Evolutionary conservation across 1,140 invertebrate species (phyloP).

Genomic region (Heliconius hermathena): DNA sequence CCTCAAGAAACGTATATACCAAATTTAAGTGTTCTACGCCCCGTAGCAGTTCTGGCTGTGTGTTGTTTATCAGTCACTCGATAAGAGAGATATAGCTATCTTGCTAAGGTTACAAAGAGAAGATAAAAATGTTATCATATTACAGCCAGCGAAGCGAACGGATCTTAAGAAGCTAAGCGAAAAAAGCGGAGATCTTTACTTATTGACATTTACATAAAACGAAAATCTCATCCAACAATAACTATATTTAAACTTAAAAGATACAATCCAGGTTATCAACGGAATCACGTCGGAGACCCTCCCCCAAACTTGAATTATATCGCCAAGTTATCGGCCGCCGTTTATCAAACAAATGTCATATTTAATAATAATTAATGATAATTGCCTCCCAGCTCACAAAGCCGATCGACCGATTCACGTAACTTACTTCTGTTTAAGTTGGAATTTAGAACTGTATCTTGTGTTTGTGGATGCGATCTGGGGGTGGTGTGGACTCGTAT

Average conservation of each 20-base stretch:
- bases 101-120: too few species aligned
- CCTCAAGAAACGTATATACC: too few species aligned
- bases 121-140: neutral
- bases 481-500: slow-evolving; percentile 45
- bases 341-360: slow-evolving; percentile 74
- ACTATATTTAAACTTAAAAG: slow-evolving; percentile 11
- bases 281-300: slow-evolving; percentile 27
- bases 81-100: too few species aligned
- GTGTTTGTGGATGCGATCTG: slow-evolving; percentile 54
- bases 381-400: slow-evolving; percentile 78
- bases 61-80: too few species aligned
- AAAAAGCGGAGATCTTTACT: neutral
- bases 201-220: neutral
- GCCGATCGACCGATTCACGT: slow-evolving; percentile 75
- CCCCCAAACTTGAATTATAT: slow-evolving; percentile 71
- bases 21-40: too few species aligned
- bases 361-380: slow-evolving; percentile 82
- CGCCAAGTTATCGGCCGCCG: slow-evolving; percentile 75
- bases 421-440: slow-evolving; percentile 80
- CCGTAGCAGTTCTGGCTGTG: too few species aligned
- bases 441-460: slow-evolving; percentile 80
- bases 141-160: neutral
- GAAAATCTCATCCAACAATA: neutral
- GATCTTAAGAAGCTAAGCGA: neutral
- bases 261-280: slow-evolving; percentile 15